A percentile compares a stretch with the other conserved stretches of the same genome.
These are phyloP conservation scores for Harpalus rubripes DNA, from an alignment of 2,888 invertebrate genomes.

Conservation along the genomic window DNA sequence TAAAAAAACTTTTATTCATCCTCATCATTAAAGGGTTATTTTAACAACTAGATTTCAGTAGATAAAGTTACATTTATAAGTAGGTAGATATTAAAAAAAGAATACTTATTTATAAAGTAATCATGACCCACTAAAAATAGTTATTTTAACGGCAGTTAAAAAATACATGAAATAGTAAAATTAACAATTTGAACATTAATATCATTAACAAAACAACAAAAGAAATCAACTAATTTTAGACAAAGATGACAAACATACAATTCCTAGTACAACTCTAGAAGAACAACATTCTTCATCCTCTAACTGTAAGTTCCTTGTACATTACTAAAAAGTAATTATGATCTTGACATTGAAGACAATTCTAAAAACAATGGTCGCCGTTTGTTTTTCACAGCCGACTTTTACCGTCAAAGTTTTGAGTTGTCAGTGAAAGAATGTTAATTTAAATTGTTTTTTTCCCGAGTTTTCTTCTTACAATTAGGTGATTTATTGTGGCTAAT, in stretches of 20 bases:
- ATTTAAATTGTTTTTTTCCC: constrained; percentile 43
- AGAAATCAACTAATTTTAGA: constrained; percentile 43
- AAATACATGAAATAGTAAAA: constrained; percentile 25
- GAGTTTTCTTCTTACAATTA: constrained; percentile 40
- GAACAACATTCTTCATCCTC: constrained; percentile 54
- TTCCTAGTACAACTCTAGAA: constrained; percentile 47
- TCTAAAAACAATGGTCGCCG: constrained; percentile 46
- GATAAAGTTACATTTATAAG: no score
- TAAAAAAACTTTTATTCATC: no score
- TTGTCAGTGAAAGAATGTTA: constrained; percentile 48
- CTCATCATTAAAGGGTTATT: no score
- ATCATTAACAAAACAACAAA: constrained; percentile 10
- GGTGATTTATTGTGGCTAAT: constrained; percentile 50
- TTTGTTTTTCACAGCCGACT: constrained; percentile 48
- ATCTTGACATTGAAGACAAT: constrained; percentile 60
- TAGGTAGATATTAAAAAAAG: no score
- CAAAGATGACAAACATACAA: constrained; percentile 34
- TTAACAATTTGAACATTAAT: constrained; percentile 23
- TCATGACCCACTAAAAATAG: background rate
- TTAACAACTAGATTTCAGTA: no score
- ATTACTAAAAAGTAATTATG: constrained; percentile 59
- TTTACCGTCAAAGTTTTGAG: constrained; percentile 38
- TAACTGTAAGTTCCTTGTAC: constrained; percentile 29
- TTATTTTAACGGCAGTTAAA: background rate
- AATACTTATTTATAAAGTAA: background rate